A percentile compares a stretch with the other conserved stretches of the same genome.
These are phyloP conservation scores for Drosophila tristis DNA, from an alignment of 1,140 invertebrate genomes.

Conservation along the genomic window DNA sequence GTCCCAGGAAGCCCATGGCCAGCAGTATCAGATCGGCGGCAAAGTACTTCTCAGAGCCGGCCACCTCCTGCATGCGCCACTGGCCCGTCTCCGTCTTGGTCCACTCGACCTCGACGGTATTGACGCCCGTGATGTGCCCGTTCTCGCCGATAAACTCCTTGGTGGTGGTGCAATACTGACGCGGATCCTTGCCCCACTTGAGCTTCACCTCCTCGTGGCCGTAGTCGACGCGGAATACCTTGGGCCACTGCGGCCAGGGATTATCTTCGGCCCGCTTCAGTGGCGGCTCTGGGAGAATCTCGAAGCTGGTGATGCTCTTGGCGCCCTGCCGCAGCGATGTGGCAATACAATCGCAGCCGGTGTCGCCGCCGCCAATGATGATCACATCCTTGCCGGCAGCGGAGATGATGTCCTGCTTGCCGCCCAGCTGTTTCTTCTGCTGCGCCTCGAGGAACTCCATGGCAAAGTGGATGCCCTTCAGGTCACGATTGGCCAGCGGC, in stretches of 20 bases:
- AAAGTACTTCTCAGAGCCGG: conserved; percentile 92
- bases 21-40: conserved; percentile 96
- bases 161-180: conserved; percentile 96
- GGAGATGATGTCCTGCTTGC: conserved; percentile 86
- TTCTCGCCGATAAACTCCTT: conserved; percentile 97
- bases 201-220: conserved; percentile 98
- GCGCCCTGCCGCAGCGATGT: conserved; percentile 98
- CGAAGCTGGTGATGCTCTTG: conserved; percentile 98
- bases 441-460: conserved; percentile 98
- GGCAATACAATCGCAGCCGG: conserved; percentile 99
- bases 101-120: conserved; percentile 96
- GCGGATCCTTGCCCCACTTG: conserved; percentile 96
- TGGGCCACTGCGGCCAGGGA: conserved; percentile 99
- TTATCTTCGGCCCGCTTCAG: conserved; percentile 92
- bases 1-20: conserved; percentile 99
- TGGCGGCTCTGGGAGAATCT: conserved; percentile 97
- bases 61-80: conserved; percentile 97
- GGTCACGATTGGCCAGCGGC: conserved; percentile 92
- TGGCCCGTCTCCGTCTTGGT: conserved; percentile 94
- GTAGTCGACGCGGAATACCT: conserved; percentile 98
- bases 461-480: conserved; percentile 96
- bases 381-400: conserved; percentile 98
- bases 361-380: conserved; percentile 99
- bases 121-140: conserved; percentile 95
- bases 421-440: conserved; percentile 97